phyloP scores from a whole-genome alignment of 2,113 vertebrate genomes.

The Myodes glareolus region DNA sequence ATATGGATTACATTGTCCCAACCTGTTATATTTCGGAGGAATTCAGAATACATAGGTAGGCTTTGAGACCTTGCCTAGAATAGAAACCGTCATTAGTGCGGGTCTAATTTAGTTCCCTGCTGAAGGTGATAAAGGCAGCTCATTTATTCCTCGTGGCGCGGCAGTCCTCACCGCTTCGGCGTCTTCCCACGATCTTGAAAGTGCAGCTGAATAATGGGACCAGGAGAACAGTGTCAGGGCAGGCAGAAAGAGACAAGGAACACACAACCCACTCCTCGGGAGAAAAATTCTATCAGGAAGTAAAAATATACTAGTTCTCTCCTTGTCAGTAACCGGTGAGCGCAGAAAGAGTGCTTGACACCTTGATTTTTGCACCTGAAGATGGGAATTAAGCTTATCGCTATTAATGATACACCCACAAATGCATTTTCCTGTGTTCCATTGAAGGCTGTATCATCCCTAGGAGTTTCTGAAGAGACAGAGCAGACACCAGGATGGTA shows the following conservation, averaged over 20 bases:
- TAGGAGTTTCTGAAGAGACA: slow-evolving; percentile 2
- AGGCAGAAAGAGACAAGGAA: slow-evolving; percentile 5
- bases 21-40: slow-evolving; percentile 50
- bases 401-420: background rate
- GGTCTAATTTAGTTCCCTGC: slow-evolving; percentile 58
- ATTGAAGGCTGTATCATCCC: background rate
- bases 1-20: slow-evolving; percentile 15
- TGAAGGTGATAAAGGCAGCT: slow-evolving; percentile 63
- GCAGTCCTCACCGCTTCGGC: background rate
- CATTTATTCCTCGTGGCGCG: slow-evolving; percentile 62
- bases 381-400: slow-evolving; percentile 40
- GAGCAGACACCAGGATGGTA: background rate
- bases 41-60: background rate
- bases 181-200: slow-evolving; percentile 17
- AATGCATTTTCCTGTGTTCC: background rate
- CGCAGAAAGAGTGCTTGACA: slow-evolving; percentile 34
- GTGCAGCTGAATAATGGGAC: slow-evolving; percentile 12
- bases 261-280: background rate
- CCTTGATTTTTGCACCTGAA: slow-evolving; percentile 5
- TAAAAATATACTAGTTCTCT: slow-evolving; percentile 13
- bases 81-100: slow-evolving; percentile 65
- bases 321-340: background rate
- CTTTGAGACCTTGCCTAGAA: slow-evolving; percentile 62
- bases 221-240: background rate
- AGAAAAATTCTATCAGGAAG: background rate